These are phyloP conservation scores for Scaptomyza hsui DNA, from an alignment of 1,140 invertebrate genomes.

Conservation along the genomic window DNA sequence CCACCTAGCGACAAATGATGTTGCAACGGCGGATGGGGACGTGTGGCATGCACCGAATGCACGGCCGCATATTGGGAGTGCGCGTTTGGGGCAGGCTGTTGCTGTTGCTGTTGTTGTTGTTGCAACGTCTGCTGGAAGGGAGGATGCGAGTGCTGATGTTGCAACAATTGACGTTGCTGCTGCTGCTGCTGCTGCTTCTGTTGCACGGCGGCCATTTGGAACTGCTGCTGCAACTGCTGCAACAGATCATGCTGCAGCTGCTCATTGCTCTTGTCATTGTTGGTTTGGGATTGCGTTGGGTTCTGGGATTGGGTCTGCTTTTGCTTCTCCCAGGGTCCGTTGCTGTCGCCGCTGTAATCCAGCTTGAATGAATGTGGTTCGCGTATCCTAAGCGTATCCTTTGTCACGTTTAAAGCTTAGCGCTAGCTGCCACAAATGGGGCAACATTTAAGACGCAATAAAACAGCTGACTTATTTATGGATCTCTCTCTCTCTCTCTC, in stretches of 20 bases:
- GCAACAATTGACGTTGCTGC: slow-evolving; percentile 55
- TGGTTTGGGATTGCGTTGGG: slow-evolving; percentile 2
- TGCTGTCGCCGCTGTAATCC: slow-evolving; percentile 77
- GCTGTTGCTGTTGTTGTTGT: slow-evolving; percentile 56
- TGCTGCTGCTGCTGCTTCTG: slow-evolving; percentile 45
- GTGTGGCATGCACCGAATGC: slow-evolving; percentile 22
- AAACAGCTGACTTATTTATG: slow-evolving; percentile 46
- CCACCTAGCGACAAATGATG: slow-evolving; percentile 78
- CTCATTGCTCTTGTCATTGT: slow-evolving; percentile 45
- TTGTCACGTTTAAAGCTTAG: slow-evolving; percentile 26
- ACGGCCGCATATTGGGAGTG: slow-evolving; percentile 34
- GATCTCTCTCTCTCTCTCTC: neutral
- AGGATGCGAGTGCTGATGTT: slow-evolving; percentile 69
- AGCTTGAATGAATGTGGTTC: slow-evolving; percentile 57
- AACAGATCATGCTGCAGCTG: slow-evolving; percentile 69
- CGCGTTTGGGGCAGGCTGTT: slow-evolving; percentile 29
- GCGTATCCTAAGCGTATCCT: neutral
- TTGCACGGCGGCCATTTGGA: slow-evolving; percentile 65
- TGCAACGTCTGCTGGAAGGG: slow-evolving; percentile 54
- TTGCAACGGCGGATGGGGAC: slow-evolving; percentile 74
- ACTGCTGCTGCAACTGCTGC: slow-evolving; percentile 69
- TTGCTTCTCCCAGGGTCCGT: slow-evolving; percentile 81
- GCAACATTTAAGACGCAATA: slow-evolving; percentile 28
- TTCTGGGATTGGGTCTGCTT: slow-evolving; percentile 49
- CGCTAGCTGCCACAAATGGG: slow-evolving; percentile 36